Conservation (phyloP, 2,113 vertebrate species). For the Actenoides hombroni region DNA sequence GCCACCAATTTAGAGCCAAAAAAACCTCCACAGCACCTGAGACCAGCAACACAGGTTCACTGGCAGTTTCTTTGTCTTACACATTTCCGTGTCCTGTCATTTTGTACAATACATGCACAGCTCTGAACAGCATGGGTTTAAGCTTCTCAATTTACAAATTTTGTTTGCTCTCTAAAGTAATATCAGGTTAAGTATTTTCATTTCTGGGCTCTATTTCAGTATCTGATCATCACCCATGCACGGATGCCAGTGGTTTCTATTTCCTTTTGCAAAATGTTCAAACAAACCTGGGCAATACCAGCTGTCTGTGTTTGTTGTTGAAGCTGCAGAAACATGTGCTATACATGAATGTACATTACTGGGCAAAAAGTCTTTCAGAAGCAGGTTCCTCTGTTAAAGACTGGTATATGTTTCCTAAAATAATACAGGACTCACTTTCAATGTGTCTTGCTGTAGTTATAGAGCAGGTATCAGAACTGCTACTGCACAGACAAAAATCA, state of each 20-base stretch:
- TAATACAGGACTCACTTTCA: not conserved
- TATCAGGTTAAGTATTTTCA: not conserved
- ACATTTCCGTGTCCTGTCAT: not conserved
- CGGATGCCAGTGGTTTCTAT: not conserved
- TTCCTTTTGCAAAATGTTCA: conserved; percentile 2
- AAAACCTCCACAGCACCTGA: not conserved
- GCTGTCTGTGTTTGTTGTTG: not conserved
- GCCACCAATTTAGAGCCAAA: not conserved
- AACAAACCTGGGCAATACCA: not conserved
- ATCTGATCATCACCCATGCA: not conserved
- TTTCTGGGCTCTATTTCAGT: not conserved
- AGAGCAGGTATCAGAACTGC: not conserved
- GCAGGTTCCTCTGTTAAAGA: not conserved
- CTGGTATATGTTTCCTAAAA: not conserved
- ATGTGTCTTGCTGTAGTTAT: not conserved
- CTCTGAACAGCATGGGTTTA: not conserved
- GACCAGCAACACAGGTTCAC: not conserved
- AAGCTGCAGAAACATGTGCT: not conserved
- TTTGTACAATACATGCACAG: not conserved
- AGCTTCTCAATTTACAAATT: not conserved
- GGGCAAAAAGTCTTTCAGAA: not conserved
- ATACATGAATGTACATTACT: not conserved
- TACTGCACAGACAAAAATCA: not conserved
- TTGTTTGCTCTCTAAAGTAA: not conserved
- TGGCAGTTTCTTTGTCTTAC: not conserved